These are phyloP conservation scores for Propithecus deckenii DNA, from an alignment of 2,797 vertebrate genomes.

Conservation along the genomic window DNA sequence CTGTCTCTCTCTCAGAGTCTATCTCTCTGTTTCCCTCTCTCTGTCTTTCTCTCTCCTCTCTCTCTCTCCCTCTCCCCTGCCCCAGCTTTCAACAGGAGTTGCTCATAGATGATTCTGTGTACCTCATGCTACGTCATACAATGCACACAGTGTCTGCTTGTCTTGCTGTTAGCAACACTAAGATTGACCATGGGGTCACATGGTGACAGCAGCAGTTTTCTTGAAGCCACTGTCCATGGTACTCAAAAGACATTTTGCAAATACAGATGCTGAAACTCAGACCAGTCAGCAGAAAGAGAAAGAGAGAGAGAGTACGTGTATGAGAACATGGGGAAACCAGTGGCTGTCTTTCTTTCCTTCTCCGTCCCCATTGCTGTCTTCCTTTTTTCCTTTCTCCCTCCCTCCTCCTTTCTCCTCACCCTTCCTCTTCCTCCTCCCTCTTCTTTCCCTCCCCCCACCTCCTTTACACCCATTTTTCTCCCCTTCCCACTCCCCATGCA, in stretches of 20 bases:
- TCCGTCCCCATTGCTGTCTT: constrained; percentile 64
- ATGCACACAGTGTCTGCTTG: neutral
- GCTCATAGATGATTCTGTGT: neutral
- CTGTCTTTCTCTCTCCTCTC: too few species aligned
- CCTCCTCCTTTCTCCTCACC: neutral
- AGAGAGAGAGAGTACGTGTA: neutral
- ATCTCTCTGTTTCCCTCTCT: neutral
- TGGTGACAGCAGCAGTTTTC: neutral
- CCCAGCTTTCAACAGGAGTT: neutral
- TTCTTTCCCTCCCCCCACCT: neutral
- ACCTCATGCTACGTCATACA: neutral
- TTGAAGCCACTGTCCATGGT: neutral
- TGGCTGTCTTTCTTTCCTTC: constrained; percentile 57
- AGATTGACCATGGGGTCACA: neutral
- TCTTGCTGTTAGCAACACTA: neutral
- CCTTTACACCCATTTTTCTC: neutral
- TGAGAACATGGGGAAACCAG: neutral
- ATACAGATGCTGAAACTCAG: neutral
- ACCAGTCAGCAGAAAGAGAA: neutral
- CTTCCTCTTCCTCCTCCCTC: neutral
- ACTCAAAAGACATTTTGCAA: neutral
- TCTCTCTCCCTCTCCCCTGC: neutral
- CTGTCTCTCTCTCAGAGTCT: neutral
- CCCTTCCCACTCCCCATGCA: neutral
- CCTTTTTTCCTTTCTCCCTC: constrained; percentile 57